Evolutionary conservation across 2,888 invertebrate genomes (phyloP), one percentile per base, ranked within the genome.

Genomic region (Ariolimax columbianus): DNA sequence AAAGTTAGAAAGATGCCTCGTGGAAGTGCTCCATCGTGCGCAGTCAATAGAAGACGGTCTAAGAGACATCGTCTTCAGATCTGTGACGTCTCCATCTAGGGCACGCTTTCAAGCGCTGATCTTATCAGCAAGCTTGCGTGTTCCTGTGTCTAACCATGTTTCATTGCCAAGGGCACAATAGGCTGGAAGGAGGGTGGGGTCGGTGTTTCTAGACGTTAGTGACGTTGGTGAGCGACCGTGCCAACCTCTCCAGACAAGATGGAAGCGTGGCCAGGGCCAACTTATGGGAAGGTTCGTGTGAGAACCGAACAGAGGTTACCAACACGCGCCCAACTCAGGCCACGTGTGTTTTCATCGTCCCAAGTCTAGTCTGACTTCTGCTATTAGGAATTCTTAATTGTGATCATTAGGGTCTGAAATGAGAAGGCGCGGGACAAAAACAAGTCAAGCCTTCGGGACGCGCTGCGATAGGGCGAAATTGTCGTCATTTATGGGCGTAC

Each of bases 271-370:
- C 63, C 23, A 26, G 38, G 33, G 30, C n/a, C 23, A 66, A 40
- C 84, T 70, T 84, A 51, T 84, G 84, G 72, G 23, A 47, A 51
- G 38, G 72, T 84, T 84, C 84, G 81, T 82, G 55, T 82, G 81
- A 82, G 81, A 82, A 82, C 81, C n/a, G 17, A 70, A 38, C 81
- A 82, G 81, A 82, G 81, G 81, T 72, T 72, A 47, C 81, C 72
- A 38, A 55, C 72, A 72, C 33, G 38, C 36, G 81, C 68, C n/a
- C 47, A 80, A 68, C n/a, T 63, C 68, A 6, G 30, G 47, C 1
- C 81, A 82, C 81, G 81, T 82, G 81, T 72, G 81, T 82, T 72
- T 82, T 82, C 81, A 70, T 72, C 55, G 55, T 30, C 55, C 70
- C 26, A 7, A 1, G 72, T 51, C 55, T 47, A 3, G 72, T 23